Percentiles rank a stretch among this genome's conserved stretches.
These are phyloP conservation scores for Eumeta japonica DNA, from an alignment of 1,140 invertebrate genomes.

Conservation along the genomic window DNA sequence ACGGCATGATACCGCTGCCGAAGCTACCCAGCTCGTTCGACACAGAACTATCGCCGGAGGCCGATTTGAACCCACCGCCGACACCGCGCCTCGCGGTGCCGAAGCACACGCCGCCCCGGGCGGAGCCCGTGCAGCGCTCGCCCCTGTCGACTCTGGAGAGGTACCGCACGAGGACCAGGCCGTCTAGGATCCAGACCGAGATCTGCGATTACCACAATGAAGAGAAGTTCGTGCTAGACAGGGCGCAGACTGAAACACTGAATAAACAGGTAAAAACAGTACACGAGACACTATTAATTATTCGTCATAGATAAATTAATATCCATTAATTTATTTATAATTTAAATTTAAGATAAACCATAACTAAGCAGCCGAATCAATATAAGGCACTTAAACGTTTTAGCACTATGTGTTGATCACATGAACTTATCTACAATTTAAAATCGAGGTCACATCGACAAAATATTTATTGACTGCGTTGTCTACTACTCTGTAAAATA, in stretches of 20 bases:
- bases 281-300: background rate
- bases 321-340: too few relatives aligned
- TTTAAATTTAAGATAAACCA: too few relatives aligned
- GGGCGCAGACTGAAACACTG: slow-evolving; percentile 46
- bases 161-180: slow-evolving; percentile 42
- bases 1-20: slow-evolving; percentile 53
- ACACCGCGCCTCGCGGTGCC: slow-evolving; percentile 32
- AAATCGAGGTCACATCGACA: too few relatives aligned
- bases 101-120: slow-evolving; percentile 18
- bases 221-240: slow-evolving; percentile 50
- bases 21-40: slow-evolving; percentile 52
- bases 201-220: slow-evolving; percentile 39
- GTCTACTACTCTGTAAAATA: background rate
- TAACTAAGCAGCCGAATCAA: too few relatives aligned
- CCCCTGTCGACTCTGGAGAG: slow-evolving; percentile 46
- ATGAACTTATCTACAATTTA: too few relatives aligned
- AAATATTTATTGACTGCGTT: too few relatives aligned
- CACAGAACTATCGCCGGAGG: slow-evolving; percentile 32
- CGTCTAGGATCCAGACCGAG: slow-evolving; percentile 31
- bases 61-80: slow-evolving; percentile 21
- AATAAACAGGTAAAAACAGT: slow-evolving; percentile 43
- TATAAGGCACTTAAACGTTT: too few relatives aligned
- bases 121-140: slow-evolving; percentile 20
- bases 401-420: too few relatives aligned
- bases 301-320: too few relatives aligned